Conservation (phyloP, 1,140 invertebrate genomes). For the Asbolus verrucosus region DNA sequence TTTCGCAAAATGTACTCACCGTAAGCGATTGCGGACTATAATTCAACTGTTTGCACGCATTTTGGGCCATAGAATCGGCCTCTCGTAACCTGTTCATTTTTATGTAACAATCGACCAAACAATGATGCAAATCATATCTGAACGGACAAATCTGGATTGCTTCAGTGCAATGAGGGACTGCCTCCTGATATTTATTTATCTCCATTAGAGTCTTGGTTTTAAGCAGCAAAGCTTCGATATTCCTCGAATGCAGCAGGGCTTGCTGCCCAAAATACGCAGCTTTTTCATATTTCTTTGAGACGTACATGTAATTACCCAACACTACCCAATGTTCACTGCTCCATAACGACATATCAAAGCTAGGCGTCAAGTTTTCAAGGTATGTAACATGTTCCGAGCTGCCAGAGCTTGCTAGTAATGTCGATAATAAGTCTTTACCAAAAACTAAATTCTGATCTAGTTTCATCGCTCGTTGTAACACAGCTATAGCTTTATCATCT, state of each 20-base stretch:
- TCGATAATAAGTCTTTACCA: conserved; percentile 60
- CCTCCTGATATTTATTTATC: conserved; percentile 79
- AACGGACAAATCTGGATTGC: conserved; percentile 72
- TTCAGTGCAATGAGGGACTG: conserved; percentile 78
- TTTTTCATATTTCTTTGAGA: conserved; percentile 60
- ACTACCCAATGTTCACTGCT: conserved; percentile 62
- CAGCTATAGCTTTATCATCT: conserved; percentile 62
- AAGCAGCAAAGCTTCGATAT: conserved; percentile 79
- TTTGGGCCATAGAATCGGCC: conserved; percentile 76
- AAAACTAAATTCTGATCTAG: conserved; percentile 59
- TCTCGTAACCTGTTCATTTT: conserved; percentile 75
- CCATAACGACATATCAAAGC: conserved; percentile 57
- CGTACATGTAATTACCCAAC: conserved; percentile 61
- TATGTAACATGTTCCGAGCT: conserved; percentile 59
- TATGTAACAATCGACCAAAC: conserved; percentile 78
- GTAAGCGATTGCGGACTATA: conserved; percentile 77
- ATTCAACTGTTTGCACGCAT: conserved; percentile 77
- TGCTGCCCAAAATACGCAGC: conserved; percentile 65
- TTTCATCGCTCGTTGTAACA: conserved; percentile 61
- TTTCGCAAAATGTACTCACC: no score
- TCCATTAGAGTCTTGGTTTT: conserved; percentile 79
- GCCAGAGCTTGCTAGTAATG: conserved; percentile 54
- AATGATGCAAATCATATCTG: conserved; percentile 76
- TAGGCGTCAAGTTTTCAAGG: conserved; percentile 58
- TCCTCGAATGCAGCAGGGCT: conserved; percentile 63